Evolutionary conservation across 1,140 invertebrate species (phyloP).

Genomic region (Pachypsylla venusta): DNA sequence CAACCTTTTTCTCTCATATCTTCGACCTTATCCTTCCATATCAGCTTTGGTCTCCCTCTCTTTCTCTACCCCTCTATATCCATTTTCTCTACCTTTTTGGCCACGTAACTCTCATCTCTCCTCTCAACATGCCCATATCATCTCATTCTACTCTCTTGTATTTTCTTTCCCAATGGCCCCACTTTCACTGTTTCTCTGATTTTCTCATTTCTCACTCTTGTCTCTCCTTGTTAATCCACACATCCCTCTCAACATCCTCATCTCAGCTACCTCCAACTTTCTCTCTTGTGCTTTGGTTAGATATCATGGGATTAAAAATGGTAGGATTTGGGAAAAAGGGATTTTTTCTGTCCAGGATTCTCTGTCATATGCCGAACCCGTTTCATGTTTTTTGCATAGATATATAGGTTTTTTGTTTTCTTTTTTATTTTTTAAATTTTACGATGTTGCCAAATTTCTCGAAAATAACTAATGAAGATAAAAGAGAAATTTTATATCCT

Average conservation of each 20-base stretch:
- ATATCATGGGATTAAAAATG: too few species aligned
- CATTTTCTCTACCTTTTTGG: background rate
- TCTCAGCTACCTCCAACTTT: conserved; percentile 6
- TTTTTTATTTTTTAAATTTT: too few species aligned
- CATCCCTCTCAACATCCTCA: conserved; percentile 8
- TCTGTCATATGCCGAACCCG: too few species aligned
- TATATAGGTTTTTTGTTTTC: too few species aligned
- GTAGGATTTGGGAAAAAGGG: too few species aligned
- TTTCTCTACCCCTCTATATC: background rate
- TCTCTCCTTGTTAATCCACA: conserved; percentile 9
- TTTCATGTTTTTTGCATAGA: too few species aligned
- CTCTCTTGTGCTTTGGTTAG: conserved; percentile 7
- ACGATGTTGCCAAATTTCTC: too few species aligned
- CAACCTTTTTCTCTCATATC: conserved; percentile 5
- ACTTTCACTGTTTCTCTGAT: conserved; percentile 9
- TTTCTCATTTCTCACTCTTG: conserved; percentile 11
- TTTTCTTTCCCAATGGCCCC: conserved; percentile 1
- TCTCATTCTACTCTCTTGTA: conserved; percentile 10
- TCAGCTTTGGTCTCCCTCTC: conserved; percentile 9
- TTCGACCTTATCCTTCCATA: conserved; percentile 9
- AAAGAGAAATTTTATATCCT: too few species aligned
- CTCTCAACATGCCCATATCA: conserved; percentile 10
- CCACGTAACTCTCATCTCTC: background rate
- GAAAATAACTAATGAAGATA: too few species aligned
- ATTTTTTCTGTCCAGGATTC: too few species aligned